These are phyloP conservation scores for Bombyx mori DNA, from an alignment of 1,140 invertebrate genomes.

Conservation along the genomic window ASM3026992v2 NC_085132.1:8558001-8558500, in stretches of 20 bases:
- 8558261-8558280: constrained; percentile 16
- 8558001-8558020: neutral
- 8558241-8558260: constrained; percentile 13
- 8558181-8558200: constrained; percentile 9
- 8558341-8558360: neutral
- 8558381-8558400: too few relatives aligned
- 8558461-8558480: neutral
- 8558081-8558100: constrained; percentile 1
- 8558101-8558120: neutral
- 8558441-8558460: constrained; percentile 1
- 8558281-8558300: neutral
- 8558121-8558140: constrained; percentile 9
- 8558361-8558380: neutral
- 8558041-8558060: neutral
- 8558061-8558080: neutral
- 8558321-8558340: constrained; percentile 1
- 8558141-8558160: constrained; percentile 8
- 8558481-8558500: neutral
- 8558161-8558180: constrained; percentile 12
- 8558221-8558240: constrained; percentile 9
- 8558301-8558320: neutral
- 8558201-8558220: constrained; percentile 6
- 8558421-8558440: too few relatives aligned
- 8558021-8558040: neutral
- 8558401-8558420: too few relatives aligned